Evolutionary conservation across 1,140 invertebrate genomes (phyloP), one percentile per base, ranked within the genome.

Genomic region (Oncopodura yosiiana): DNA sequence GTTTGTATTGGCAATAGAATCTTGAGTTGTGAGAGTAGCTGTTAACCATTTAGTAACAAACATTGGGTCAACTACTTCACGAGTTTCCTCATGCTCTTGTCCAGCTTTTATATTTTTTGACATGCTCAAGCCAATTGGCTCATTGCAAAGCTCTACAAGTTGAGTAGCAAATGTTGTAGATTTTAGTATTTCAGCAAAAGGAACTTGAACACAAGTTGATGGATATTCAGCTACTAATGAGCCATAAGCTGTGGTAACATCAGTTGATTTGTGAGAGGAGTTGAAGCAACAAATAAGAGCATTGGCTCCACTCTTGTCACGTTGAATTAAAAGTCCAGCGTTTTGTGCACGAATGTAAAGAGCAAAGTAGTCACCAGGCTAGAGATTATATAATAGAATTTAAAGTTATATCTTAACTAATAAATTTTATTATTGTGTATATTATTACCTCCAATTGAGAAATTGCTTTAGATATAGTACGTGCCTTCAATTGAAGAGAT

Each of bases 271-370:
- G 51, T 41, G n/a, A 32, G 41, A 16, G 32, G 44, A 8, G 39
- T 45, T 0, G 51, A 53, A n/a, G 36, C 27, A n/a, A n/a, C n/a
- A n/a, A n/a, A n/a, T n/a, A n/a, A n/a, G n/a, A n/a, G n/a, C n/a
- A n/a, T n/a, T n/a, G n/a, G n/a, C n/a, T n/a, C n/a, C n/a, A n/a
- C n/a, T n/a, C n/a, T n/a, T n/a, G n/a, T n/a, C n/a, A n/a, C 2
- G 34, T 23, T 12, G 51, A 2, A 53, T 24, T 30, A 53, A 34
- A 9, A 53, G 2, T 2, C 51, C 51, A 8, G 18, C 39, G 36
- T 53, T 53, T 24, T 53, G 51, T 2, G 29, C 30, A 0, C 51
- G 51, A 21, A 53, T 11, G 24, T 53, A 53, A 11, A 53, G n/a
- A 3, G 41, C 51, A 37, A 53, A 53, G 9, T 27, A 37, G 9